A percentile compares a stretch with the other conserved stretches of the same genome.
These are phyloP conservation scores for Amorpha juglandis DNA, from an alignment of 2,888 invertebrate genomes.

Conservation along the genomic window DNA sequence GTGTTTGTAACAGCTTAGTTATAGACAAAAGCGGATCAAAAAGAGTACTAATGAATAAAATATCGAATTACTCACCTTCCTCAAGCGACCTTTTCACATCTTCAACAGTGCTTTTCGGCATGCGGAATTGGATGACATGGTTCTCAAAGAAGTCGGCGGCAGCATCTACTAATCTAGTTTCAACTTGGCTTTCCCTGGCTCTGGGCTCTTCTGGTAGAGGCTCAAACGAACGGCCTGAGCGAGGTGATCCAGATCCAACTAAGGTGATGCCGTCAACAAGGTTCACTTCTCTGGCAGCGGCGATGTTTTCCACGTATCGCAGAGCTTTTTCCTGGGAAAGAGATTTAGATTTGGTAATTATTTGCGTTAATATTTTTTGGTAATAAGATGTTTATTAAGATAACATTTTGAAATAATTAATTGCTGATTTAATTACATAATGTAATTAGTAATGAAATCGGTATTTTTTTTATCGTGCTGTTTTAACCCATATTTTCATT, in stretches of 20 bases:
- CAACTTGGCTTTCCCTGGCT: constrained; percentile 89
- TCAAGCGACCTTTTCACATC: constrained; percentile 91
- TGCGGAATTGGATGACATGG: constrained; percentile 91
- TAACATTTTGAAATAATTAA: too few species aligned
- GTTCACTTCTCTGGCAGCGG: constrained; percentile 80
- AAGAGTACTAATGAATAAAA: not conserved
- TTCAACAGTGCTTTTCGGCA: constrained; percentile 89
- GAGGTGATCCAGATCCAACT: constrained; percentile 74
- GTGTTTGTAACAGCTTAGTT: too few species aligned
- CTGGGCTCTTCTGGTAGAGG: constrained; percentile 88
- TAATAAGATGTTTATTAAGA: too few species aligned
- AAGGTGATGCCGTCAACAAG: constrained; percentile 85
- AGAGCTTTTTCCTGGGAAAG: constrained; percentile 87
- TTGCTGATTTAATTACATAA: too few species aligned
- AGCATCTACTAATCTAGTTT: constrained; percentile 89
- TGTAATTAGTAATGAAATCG: too few species aligned
- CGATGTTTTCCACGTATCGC: constrained; percentile 86
- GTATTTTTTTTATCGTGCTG: not conserved
- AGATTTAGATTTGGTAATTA: constrained; percentile 18
- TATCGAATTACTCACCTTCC: constrained; percentile 86
- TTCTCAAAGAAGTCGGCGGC: constrained; percentile 91
- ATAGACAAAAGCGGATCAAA: not conserved
- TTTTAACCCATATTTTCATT: not conserved
- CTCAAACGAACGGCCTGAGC: constrained; percentile 85
- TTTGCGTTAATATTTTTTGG: not conserved